phyloP scores from a whole-genome alignment of 1,140 invertebrate species.

The Micrasema longulum region DNA sequence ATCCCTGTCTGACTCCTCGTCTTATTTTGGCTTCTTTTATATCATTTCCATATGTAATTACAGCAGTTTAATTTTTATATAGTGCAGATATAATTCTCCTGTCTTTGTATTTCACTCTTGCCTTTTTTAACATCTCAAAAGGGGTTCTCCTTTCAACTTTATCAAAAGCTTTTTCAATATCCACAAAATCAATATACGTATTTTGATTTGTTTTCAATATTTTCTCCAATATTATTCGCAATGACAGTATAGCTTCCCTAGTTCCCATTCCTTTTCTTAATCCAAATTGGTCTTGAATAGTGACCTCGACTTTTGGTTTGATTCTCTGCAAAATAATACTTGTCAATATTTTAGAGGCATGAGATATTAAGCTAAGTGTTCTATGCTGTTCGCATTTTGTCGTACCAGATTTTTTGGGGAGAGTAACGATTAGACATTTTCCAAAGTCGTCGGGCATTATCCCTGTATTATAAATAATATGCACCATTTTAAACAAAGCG shows the following conservation, averaged over 20 bases:
- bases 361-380: too few species aligned
- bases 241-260: not conserved
- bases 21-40: not conserved
- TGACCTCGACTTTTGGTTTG: not conserved
- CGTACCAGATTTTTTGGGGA: too few species aligned
- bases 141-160: too few species aligned
- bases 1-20: not conserved
- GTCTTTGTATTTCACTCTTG: slow-evolving; percentile 1
- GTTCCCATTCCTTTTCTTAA: not conserved
- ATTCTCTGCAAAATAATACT: not conserved
- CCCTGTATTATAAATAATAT: not conserved
- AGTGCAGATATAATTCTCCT: not conserved
- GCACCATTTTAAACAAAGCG: not conserved
- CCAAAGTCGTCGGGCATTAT: not conserved
- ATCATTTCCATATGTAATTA: not conserved
- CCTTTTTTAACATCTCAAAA: not conserved
- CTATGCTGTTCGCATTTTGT: too few species aligned
- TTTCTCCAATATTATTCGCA: not conserved
- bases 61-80: not conserved
- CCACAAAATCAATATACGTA: not conserved
- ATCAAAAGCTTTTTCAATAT: not conserved
- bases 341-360: too few species aligned
- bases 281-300: not conserved
- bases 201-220: not conserved
- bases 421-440: too few species aligned